These are phyloP conservation scores for Apodemia duryi DNA, from an alignment of 2,888 invertebrate species.

Conservation along the genomic window DNA sequence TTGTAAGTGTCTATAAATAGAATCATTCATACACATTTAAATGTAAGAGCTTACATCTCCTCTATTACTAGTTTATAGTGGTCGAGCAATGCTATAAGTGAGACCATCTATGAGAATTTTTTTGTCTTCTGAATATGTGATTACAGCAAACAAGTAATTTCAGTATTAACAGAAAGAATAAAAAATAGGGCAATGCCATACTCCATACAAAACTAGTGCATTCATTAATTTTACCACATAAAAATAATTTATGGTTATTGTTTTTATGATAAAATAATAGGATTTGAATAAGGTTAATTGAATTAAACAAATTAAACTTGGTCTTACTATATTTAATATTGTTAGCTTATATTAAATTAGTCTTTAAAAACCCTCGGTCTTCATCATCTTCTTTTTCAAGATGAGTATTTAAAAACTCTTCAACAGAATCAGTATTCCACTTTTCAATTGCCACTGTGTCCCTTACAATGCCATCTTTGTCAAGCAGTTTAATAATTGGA, in stretches of 20 bases:
- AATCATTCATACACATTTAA: background rate
- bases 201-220: no score
- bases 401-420: conserved; percentile 96
- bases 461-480: conserved; percentile 89
- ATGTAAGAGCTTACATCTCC: background rate
- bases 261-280: no score
- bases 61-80: no score
- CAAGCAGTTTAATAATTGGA: conserved; percentile 94
- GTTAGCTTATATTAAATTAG: conserved; percentile 72
- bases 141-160: no score
- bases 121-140: no score
- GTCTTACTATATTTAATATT: conserved; percentile 15
- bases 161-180: no score
- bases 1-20: conserved; percentile 62
- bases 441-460: conserved; percentile 97
- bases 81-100: no score
- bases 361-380: conserved; percentile 78
- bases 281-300: background rate
- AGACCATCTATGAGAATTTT: no score
- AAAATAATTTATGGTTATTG: no score
- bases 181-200: no score
- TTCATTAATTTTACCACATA: no score
- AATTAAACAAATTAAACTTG: conserved; percentile 3
- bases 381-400: conserved; percentile 81
- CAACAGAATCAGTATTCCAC: conserved; percentile 99